Evolutionary conservation across 2,888 invertebrate species (phyloP).

Genomic region (Eucera pruinosa): DNA sequence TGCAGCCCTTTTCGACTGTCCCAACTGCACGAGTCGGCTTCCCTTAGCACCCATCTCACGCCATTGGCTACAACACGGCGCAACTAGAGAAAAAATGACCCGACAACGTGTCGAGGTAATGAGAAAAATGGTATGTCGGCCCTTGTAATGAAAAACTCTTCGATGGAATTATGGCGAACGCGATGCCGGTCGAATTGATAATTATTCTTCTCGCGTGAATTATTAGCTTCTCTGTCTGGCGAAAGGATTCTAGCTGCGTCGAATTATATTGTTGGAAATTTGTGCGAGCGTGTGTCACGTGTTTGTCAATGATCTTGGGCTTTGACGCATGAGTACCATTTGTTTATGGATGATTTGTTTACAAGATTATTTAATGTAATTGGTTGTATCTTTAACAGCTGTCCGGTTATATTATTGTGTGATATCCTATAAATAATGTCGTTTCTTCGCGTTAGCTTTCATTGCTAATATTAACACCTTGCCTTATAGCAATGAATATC

Average conservation of each 20-base stretch:
- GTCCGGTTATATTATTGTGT: too few species aligned
- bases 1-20: slow-evolving; percentile 57
- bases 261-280: not conserved
- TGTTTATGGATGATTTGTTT: too few species aligned
- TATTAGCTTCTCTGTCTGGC: not conserved
- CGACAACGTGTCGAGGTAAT: slow-evolving; percentile 10
- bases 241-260: not conserved
- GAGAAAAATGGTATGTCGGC: slow-evolving; percentile 34
- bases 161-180: slow-evolving; percentile 9
- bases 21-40: slow-evolving; percentile 27
- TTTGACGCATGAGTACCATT: too few species aligned
- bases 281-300: not conserved
- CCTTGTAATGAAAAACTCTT: slow-evolving; percentile 18
- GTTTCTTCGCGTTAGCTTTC: too few species aligned
- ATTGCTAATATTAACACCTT: too few species aligned
- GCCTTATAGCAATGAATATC: too few species aligned
- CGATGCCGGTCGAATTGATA: slow-evolving; percentile 8
- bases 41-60: slow-evolving; percentile 20
- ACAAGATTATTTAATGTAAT: too few species aligned
- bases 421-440: too few species aligned
- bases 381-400: too few species aligned
- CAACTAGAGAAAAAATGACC: slow-evolving; percentile 21
- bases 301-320: too few species aligned
- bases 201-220: slow-evolving; percentile 5
- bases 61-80: slow-evolving; percentile 39